Base-by-base conservation (phyloP, 2,797 vertebrate species). In the Pangasius macronema region DNA sequence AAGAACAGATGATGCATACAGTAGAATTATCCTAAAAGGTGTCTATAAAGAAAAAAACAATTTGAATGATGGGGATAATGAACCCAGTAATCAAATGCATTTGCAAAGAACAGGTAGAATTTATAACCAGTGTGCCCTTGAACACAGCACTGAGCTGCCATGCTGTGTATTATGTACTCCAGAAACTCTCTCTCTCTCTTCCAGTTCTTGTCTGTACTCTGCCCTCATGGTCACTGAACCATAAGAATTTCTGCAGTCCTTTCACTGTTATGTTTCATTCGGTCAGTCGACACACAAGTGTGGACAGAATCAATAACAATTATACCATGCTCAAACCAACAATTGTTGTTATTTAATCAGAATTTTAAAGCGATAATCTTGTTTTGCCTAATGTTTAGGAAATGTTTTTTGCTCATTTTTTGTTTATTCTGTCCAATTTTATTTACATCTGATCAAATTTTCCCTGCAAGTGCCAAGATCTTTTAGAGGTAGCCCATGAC, bases 1-100 rank as follows among this genome's bases (percentile, higher is more conserved):
- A 65, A 73, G 11, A 84, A 85, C 63, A 87, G 46, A 77, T 67
- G 67, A 79, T 33, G n/a, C 87, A 82, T n/a, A 46, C 46, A 46
- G 46, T 46, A 55, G 42, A 85, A 82, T 55, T 65, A 57, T 42
- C 27, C 33, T 27, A 63, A 51, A 72, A 39, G 75, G 51, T 53
- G 75, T 13, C 39, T 67, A 33, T 42, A 20, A 85, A 81, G 46
- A 55, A 53, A 82, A 51, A 65, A 55, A 33, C 24, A 33, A 73
- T n/a, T 30, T 61, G 42, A 49, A 8, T 9, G 1, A 24, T 82
- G 42, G 18, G 13, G 33, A 61, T 85, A 85, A 82, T 55, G 33
- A 85, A 53, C 49, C 24, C 84, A 27, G 79, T 76, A 82, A 83
- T 82, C 83, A 88, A 57, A 81, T 72, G 76, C 72, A 84, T 83